Base-by-base conservation (phyloP, 2,797 vertebrate species). In the Gephyroberyx darwinii region DNA sequence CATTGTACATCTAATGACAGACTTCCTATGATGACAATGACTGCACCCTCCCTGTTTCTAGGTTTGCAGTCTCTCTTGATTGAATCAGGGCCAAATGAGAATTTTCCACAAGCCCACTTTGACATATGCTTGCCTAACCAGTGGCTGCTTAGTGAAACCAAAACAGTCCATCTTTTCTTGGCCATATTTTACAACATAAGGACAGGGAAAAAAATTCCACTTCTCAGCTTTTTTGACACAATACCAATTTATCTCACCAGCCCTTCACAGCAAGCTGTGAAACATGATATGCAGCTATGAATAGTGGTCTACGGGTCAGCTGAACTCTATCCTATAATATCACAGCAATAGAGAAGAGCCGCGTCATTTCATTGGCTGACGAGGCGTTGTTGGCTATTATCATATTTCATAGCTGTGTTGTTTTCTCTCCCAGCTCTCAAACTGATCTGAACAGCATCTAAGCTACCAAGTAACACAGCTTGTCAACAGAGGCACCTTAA, bases 1-100 rank as follows among this genome's bases (percentile, higher is more conserved):
- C 47, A 19, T 7, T 19, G 47, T 26, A 30, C 20, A 30, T 43
- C 13, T 43, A 43, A 43, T 43, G 13, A 43, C 14, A 43, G 41
- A 53, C 8, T 30, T 22, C 8, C 22, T 30, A 5, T 26, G 51
- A 53, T 26, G 22, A 26, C 51, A 30, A 1, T 53, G 52, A 16
- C 52, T 53, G 52, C 22, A 1, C 52, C 20, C 22, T 30, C 20
- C 22, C 52, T 30, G 5, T 53, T 26, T 13, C 22, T 13, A 2
- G 52, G 19, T 53, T 3, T 13, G 13, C 22, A 5, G 5, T 61
- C 39, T 70, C 22, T 52, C 61, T 41, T 19, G 35, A 50, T 56
- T 69, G 66, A 82, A 83, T 85, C 67, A 81, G 72, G 73, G 65
- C 65, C 65, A 75, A 77, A 78, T 71, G 65, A 68, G 63, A 55